Conservation (phyloP, 1,140 invertebrate species). For the Melipona quadrifasciata region DNA sequence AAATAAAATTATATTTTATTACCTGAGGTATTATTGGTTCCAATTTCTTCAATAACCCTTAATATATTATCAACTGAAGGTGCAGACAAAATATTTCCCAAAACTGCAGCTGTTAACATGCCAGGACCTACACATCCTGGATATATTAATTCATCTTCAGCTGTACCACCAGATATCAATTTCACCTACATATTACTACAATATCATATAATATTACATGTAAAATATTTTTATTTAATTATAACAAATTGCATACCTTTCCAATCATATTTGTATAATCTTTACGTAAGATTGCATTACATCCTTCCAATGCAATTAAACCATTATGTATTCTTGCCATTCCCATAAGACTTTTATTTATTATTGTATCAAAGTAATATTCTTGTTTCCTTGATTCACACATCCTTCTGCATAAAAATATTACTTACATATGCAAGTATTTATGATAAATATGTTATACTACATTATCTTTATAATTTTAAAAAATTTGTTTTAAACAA, state of each 20-base stretch:
- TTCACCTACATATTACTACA: constrained; percentile 78
- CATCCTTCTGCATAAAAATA: neutral
- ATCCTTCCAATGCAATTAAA: constrained; percentile 78
- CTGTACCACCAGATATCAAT: constrained; percentile 86
- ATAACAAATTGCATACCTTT: constrained; percentile 56
- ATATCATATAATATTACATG: neutral
- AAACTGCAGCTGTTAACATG: constrained; percentile 86
- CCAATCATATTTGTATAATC: constrained; percentile 71
- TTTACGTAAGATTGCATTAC: constrained; percentile 81
- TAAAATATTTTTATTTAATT: neutral
- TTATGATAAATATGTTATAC: neutral
- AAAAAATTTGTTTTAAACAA: neutral
- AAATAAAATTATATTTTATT: constrained; percentile 31
- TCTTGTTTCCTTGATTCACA: neutral
- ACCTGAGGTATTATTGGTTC: constrained; percentile 57
- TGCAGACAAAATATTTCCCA: constrained; percentile 83
- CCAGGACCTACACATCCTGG: constrained; percentile 87
- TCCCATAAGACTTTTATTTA: constrained; percentile 82
- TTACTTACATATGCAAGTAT: neutral
- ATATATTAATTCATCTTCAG: constrained; percentile 86
- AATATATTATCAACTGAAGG: constrained; percentile 62
- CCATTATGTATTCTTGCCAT: constrained; percentile 80
- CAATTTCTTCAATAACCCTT: constrained; percentile 65
- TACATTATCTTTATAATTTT: neutral
- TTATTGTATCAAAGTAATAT: constrained; percentile 68